These are phyloP conservation scores for Heliconius ismenius DNA, from an alignment of 2,888 invertebrate genomes.

Conservation along the genomic window DNA sequence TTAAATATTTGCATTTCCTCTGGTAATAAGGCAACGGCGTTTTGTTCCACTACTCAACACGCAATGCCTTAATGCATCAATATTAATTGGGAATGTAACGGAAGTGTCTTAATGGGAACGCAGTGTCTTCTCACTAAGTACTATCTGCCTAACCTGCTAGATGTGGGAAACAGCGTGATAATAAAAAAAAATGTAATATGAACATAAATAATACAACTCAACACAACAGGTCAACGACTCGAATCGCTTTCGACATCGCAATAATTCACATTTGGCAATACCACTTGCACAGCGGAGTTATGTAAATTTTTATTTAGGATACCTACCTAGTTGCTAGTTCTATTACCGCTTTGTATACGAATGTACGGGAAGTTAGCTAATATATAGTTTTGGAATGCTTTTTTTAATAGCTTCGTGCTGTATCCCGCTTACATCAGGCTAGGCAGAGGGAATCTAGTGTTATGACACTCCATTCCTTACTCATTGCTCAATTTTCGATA, in stretches of 20 bases:
- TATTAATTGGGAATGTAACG: too few relatives aligned
- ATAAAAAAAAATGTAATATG: background rate
- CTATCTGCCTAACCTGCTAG: too few relatives aligned
- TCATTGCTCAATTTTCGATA: background rate
- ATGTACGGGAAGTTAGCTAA: background rate
- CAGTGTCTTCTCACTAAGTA: too few relatives aligned
- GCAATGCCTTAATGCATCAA: too few relatives aligned
- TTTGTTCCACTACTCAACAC: too few relatives aligned
- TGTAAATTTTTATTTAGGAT: conserved; percentile 19
- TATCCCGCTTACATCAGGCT: background rate
- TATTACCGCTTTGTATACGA: background rate
- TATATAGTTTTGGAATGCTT: background rate
- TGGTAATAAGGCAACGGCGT: too few relatives aligned
- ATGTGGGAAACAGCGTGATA: too few relatives aligned
- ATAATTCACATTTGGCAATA: conserved; percentile 25
- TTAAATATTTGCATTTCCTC: too few relatives aligned
- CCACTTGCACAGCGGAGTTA: conserved; percentile 2
- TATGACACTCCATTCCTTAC: background rate
- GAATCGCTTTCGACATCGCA: conserved; percentile 16
- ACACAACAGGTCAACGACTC: conserved; percentile 20
- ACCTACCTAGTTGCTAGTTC: background rate
- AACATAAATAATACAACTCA: background rate
- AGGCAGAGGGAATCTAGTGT: background rate
- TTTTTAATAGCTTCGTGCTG: too few relatives aligned
- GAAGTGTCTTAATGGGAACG: too few relatives aligned